Base-by-base conservation (phyloP, 2,888 invertebrate genomes). In the Netelia melanura region DNA sequence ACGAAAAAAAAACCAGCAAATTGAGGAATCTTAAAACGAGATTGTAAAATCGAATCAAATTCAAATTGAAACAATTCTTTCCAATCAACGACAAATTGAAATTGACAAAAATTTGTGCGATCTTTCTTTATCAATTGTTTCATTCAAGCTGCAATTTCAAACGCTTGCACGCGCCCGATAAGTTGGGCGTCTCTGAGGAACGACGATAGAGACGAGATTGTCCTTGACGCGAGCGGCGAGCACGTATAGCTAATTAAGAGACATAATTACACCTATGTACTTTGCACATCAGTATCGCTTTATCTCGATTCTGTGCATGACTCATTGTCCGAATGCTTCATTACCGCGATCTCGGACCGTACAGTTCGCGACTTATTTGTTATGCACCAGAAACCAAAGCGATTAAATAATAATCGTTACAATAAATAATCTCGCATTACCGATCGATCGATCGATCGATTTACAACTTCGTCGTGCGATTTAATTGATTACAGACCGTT, bases 201-300 rank as follows among this genome's bases (percentile, higher is more conserved):
- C 77, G 67, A 62, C 61, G 25, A 54, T 68, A 61, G 38, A 64
- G 58, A 71, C 75, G 74, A 48, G 77, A 52, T 84, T 81, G 84
- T 70, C 81, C 84, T 84, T 84, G 81, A 75, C 61, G 77, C 71
- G 48, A 52, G 65, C 84, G 76, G 72, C 76, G 58, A 44, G 74
- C 81, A 71, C 84, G 78, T 78, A 79, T 64, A 70, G 81, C 78
- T 81, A 84, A 84, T 84, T 81, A 81, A 84, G 68, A 81, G 78
- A 25, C 78, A 78, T 75, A 81, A 84, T 81, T 84, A 84, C 75
- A 81, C 70, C 74, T 75, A 75, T 78, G 68, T 64, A 81, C 64
- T 62, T 74, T 76, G 44, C 56, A 68, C 64, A 54, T 75, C 67
- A 78, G 68, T 81, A 70, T 77, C 23, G 79, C 52, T 77, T 71